Percentiles rank a stretch among this genome's conserved stretches.
Evolutionary conservation across 2,797 vertebrate species (phyloP).

Genomic region (Dendrocincla fuliginosa): DNA sequence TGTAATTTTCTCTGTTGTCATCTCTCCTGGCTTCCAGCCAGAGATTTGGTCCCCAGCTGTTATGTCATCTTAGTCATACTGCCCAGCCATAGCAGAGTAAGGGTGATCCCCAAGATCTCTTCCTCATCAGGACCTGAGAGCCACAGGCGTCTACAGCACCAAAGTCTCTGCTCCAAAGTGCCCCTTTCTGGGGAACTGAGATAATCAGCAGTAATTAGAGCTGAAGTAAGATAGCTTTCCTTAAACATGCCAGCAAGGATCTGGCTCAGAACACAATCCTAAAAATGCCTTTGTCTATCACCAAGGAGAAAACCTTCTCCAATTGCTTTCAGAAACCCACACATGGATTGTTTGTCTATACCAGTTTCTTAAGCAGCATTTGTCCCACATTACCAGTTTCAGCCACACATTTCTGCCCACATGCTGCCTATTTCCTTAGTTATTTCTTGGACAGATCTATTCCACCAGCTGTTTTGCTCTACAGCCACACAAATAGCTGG

Average conservation of each 20-base stretch:
- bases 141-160: background rate
- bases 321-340: background rate
- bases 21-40: background rate
- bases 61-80: background rate
- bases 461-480: background rate
- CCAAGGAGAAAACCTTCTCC: background rate
- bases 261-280: constrained; percentile 10
- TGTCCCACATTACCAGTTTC: background rate
- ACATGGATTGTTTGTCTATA: background rate
- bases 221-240: background rate
- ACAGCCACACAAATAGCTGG: background rate
- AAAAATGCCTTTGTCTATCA: constrained; percentile 39
- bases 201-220: background rate
- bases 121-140: background rate
- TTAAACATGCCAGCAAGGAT: background rate
- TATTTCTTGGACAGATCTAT: background rate
- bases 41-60: background rate
- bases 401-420: background rate
- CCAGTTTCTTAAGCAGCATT: background rate
- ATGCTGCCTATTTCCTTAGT: background rate
- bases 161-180: background rate
- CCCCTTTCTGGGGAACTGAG: background rate
- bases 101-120: background rate
- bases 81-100: background rate
- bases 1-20: background rate